phyloP scores from a whole-genome alignment of 2,113 vertebrate genomes.

The Axis porcinus region DNA sequence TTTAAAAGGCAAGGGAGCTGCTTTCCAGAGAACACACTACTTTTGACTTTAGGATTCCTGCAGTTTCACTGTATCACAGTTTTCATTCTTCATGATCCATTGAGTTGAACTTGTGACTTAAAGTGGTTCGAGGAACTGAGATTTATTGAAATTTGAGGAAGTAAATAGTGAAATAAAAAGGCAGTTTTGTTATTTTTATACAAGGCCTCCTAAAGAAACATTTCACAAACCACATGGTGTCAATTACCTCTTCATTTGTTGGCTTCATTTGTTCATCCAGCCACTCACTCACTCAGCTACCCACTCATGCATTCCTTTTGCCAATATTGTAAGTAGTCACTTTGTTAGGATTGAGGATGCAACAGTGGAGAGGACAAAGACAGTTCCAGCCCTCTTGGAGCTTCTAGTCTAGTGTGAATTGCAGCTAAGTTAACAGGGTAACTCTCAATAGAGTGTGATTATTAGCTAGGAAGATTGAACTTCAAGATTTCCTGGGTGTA shows the following conservation, averaged over 20 bases:
- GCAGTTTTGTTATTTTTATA: slow-evolving; percentile 31
- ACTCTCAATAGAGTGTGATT: not conserved
- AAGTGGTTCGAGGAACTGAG: slow-evolving; percentile 29
- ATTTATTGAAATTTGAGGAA: slow-evolving; percentile 54
- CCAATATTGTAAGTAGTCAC: not conserved
- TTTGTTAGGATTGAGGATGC: not conserved
- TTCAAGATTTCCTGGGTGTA: not conserved
- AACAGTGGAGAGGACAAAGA: not conserved
- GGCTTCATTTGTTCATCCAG: not conserved
- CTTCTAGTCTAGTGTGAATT: not conserved
- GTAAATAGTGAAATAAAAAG: slow-evolving; percentile 47
- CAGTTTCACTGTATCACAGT: slow-evolving; percentile 67
- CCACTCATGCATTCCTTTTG: not conserved
- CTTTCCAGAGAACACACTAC: slow-evolving; percentile 60
- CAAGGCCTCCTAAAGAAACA: not conserved
- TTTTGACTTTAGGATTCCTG: slow-evolving; percentile 68
- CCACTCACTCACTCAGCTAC: not conserved
- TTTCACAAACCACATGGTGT: not conserved
- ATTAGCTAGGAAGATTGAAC: not conserved
- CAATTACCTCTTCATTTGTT: not conserved
- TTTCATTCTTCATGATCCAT: slow-evolving; percentile 66
- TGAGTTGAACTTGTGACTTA: slow-evolving; percentile 67
- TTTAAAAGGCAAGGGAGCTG: not conserved
- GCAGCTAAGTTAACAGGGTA: not conserved
- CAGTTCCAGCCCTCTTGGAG: not conserved